Conservation (phyloP, 2,797 vertebrate genomes). For the Anguilla marmorata region DNA sequence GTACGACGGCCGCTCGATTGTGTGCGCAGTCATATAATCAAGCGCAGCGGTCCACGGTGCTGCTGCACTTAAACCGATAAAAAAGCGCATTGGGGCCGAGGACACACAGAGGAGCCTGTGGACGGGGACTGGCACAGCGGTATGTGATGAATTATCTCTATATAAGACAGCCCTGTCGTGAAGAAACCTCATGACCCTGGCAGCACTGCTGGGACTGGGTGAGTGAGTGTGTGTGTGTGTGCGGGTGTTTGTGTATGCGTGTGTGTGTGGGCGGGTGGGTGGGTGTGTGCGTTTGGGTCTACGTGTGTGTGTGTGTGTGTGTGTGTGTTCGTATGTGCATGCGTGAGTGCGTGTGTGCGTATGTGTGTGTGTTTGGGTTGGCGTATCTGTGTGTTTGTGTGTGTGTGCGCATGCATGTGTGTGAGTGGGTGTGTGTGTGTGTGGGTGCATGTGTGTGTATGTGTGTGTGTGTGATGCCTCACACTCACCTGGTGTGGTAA, state of each 20-base stretch:
- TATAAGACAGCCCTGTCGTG: neutral
- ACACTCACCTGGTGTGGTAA: constrained; percentile 78
- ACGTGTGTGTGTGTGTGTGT: neutral
- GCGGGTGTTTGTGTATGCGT: neutral
- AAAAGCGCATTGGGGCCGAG: neutral
- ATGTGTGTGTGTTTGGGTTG: neutral
- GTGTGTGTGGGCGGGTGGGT: neutral
- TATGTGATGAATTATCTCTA: neutral
- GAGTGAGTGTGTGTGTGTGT: neutral
- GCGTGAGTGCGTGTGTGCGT: neutral
- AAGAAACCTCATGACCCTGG: neutral
- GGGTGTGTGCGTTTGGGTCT: neutral
- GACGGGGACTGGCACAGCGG: neutral
- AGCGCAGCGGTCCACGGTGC: neutral
- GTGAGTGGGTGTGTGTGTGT: neutral
- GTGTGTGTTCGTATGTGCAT: neutral
- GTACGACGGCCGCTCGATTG: no score
- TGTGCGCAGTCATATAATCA: no score
- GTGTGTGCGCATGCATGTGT: neutral
- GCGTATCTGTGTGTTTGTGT: neutral
- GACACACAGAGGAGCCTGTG: neutral
- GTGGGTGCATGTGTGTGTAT: neutral
- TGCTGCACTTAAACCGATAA: neutral
- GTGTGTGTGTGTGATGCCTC: neutral
- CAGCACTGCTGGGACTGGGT: neutral